Percentiles rank a stretch among this genome's conserved stretches.
Evolutionary conservation across 2,113 vertebrate genomes (phyloP).

Genomic region (Tragelaphus strepsiceros): DNA sequence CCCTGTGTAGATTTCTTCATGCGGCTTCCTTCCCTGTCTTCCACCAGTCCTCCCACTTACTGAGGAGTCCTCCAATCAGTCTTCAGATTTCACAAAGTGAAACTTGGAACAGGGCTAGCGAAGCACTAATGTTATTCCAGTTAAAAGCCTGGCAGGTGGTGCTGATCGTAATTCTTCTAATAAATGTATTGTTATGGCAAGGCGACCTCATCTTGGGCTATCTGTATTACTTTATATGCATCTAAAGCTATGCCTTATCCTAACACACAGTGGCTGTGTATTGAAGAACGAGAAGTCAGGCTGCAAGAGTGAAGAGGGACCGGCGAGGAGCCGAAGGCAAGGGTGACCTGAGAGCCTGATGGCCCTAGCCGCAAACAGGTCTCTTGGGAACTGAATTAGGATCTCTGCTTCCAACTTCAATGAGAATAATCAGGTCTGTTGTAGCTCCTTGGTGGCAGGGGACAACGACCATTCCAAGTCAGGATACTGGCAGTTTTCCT

Average conservation of each 20-base stretch:
- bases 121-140: background rate
- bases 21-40: background rate
- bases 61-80: background rate
- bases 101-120: background rate
- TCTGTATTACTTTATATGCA: background rate
- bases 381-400: background rate
- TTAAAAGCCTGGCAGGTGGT: background rate
- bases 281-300: background rate
- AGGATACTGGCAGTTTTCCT: background rate
- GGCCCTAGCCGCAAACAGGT: background rate
- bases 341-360: background rate
- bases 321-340: background rate
- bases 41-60: background rate
- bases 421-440: background rate
- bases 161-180: background rate
- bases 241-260: too few species aligned
- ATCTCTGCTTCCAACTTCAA: background rate
- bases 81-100: background rate
- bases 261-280: background rate
- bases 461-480: background rate
- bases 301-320: background rate
- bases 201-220: background rate
- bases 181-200: background rate
- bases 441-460: background rate
- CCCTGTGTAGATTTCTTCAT: too few species aligned